A percentile compares a stretch with the other conserved stretches of the same genome.
These are phyloP conservation scores for Holcopasites calliopsidis DNA, from an alignment of 1,140 invertebrate genomes.

Conservation along the genomic window DNA sequence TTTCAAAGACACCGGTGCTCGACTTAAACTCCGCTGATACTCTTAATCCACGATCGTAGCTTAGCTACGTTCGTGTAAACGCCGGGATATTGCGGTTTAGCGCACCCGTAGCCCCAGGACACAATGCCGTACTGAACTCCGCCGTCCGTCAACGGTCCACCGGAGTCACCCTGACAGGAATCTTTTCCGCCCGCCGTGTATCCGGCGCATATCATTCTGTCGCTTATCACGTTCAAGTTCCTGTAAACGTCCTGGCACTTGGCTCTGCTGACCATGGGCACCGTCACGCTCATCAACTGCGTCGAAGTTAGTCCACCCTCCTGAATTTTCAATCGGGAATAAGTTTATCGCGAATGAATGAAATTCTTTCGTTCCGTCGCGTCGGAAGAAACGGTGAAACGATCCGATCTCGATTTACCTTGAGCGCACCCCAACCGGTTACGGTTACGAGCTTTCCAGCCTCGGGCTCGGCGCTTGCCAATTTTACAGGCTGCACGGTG, in stretches of 20 bases:
- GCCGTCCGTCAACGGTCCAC: constrained; percentile 81
- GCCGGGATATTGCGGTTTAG: constrained; percentile 83
- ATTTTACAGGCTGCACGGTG: constrained; percentile 54
- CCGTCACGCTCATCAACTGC: constrained; percentile 68
- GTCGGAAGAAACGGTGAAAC: neutral
- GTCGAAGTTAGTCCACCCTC: neutral
- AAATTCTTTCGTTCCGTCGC: too few relatives aligned
- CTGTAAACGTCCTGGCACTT: constrained; percentile 60
- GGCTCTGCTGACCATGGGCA: constrained; percentile 64
- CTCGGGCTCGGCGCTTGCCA: constrained; percentile 11
- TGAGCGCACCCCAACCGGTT: constrained; percentile 81
- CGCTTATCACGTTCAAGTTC: constrained; percentile 52
- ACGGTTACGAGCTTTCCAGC: constrained; percentile 74
- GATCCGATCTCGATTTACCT: constrained; percentile 3
- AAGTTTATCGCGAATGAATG: too few relatives aligned
- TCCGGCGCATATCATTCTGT: constrained; percentile 83
- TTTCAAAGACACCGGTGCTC: neutral
- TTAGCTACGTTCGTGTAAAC: constrained; percentile 85
- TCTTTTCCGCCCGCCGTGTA: constrained; percentile 81
- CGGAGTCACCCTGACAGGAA: constrained; percentile 81
- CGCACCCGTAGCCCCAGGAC: constrained; percentile 88
- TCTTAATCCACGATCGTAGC: constrained; percentile 82
- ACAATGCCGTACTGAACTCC: constrained; percentile 84
- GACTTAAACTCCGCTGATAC: constrained; percentile 66
- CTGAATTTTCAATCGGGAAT: too few relatives aligned